These are phyloP conservation scores for Pelmatolapia mariae DNA, from an alignment of 2,113 vertebrate genomes.

Conservation along the genomic window DNA sequence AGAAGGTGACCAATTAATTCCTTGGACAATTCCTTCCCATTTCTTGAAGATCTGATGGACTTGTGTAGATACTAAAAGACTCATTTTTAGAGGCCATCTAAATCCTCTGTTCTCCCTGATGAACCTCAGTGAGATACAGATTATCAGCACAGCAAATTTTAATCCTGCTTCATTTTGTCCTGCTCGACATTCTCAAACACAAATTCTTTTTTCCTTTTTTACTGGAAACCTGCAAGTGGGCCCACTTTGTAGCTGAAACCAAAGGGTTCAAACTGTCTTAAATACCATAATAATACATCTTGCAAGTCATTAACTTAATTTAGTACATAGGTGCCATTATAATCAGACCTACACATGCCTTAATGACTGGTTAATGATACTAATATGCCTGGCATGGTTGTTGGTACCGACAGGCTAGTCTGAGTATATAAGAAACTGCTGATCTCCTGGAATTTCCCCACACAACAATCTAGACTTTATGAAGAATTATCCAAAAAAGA, in stretches of 20 bases:
- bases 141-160: neutral
- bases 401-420: fast-evolving
- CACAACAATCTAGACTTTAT: neutral
- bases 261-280: neutral
- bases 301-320: neutral
- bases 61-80: neutral
- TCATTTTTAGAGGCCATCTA: neutral
- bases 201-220: fast-evolving
- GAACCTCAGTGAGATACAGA: neutral
- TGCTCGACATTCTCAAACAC: fast-evolving
- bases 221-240: neutral
- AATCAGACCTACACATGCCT: neutral
- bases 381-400: neutral
- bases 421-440: neutral
- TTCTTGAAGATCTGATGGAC: neutral
- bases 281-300: neutral
- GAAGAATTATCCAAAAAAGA: neutral
- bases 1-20: neutral
- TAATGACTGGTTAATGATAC: fast-evolving
- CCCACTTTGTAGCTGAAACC: neutral
- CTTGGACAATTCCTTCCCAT: neutral
- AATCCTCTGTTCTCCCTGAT: neutral
- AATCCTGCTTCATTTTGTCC: fast-evolving
- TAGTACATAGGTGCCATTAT: neutral
- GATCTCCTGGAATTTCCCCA: neutral